Evolutionary conservation across 2,113 vertebrate species (phyloP).

Genomic region (Semicossyphus pulcher): DNA sequence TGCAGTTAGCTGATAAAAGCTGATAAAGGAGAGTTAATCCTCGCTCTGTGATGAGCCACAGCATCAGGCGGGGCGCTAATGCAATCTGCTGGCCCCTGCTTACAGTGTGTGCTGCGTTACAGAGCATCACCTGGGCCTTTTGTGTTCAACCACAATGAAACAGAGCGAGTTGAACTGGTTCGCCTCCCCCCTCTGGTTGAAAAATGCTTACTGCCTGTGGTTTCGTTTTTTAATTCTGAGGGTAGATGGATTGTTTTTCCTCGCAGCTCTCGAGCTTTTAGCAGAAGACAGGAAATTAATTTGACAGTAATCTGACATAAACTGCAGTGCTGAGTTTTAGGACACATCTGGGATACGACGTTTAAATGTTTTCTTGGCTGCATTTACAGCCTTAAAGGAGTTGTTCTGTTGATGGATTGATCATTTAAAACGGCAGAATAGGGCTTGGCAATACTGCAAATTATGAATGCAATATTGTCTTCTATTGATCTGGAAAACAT

Average conservation of each 20-base stretch:
- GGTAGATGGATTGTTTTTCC: not conserved
- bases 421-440: too few relatives aligned
- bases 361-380: not conserved
- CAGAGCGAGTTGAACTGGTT: conserved; percentile 30
- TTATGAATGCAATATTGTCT: too few relatives aligned
- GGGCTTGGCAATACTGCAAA: too few relatives aligned
- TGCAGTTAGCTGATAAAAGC: conserved; percentile 68
- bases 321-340: not conserved
- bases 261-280: not conserved
- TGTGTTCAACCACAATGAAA: conserved; percentile 61
- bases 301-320: not conserved
- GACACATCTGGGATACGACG: not conserved
- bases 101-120: conserved; percentile 41
- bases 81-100: conserved; percentile 48
- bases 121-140: conserved; percentile 64
- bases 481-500: too few relatives aligned
- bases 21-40: conserved; percentile 79
- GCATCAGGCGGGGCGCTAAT: conserved; percentile 36
- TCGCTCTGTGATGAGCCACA: conserved; percentile 44
- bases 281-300: not conserved
- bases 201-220: conserved; percentile 9
- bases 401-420: too few relatives aligned
- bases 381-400: too few relatives aligned
- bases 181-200: not conserved
- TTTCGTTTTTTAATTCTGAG: conserved; percentile 9